A percentile compares a stretch with the other conserved stretches of the same genome.
Conservation (phyloP, 2,888 invertebrate genomes). For the Caenorhabditis sulstoni region DNA sequence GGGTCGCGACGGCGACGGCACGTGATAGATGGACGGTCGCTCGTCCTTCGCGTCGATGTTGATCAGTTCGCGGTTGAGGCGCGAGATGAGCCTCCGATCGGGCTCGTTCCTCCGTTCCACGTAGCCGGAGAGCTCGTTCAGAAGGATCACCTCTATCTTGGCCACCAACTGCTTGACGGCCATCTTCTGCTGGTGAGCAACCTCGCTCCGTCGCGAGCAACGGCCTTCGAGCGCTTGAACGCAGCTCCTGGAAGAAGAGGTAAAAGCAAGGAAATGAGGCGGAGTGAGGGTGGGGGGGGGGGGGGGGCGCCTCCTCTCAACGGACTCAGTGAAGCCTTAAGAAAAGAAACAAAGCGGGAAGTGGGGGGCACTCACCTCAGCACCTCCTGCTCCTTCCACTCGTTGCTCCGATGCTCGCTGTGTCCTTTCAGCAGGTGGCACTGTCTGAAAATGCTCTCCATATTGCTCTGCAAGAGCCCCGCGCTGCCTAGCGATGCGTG, state of each 20-base stretch:
- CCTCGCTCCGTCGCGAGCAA: conserved; percentile 68
- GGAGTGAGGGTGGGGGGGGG: too few relatives aligned
- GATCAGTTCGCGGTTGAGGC: conserved; percentile 65
- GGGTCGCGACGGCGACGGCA: conserved; percentile 71
- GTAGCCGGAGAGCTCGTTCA: conserved; percentile 68
- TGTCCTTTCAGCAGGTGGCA: conserved; percentile 73
- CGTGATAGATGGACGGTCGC: conserved; percentile 68
- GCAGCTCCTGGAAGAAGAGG: conserved; percentile 49
- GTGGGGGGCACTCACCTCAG: conserved; percentile 50
- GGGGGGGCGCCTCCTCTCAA: conserved; percentile 7
- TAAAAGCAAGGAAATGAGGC: conserved; percentile 8
- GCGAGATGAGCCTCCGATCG: conserved; percentile 66
- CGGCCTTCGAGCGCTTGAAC: conserved; percentile 71
- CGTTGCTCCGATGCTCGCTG: conserved; percentile 71
- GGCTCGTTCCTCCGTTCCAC: conserved; percentile 70
- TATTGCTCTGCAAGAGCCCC: too few relatives aligned
- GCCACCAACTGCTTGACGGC: conserved; percentile 71
- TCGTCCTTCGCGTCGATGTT: conserved; percentile 64
- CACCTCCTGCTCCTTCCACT: conserved; percentile 71
- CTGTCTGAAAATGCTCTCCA: conserved; percentile 59
- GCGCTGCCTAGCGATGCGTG: background rate
- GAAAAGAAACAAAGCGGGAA: conserved; percentile 2
- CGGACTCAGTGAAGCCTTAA: conserved; percentile 45
- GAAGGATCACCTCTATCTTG: conserved; percentile 69
- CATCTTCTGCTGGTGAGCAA: conserved; percentile 70